A percentile compares a stretch with the other conserved stretches of the same genome.
Conservation (phyloP, 1,140 invertebrate species). For the Radopholus similis region DNA sequence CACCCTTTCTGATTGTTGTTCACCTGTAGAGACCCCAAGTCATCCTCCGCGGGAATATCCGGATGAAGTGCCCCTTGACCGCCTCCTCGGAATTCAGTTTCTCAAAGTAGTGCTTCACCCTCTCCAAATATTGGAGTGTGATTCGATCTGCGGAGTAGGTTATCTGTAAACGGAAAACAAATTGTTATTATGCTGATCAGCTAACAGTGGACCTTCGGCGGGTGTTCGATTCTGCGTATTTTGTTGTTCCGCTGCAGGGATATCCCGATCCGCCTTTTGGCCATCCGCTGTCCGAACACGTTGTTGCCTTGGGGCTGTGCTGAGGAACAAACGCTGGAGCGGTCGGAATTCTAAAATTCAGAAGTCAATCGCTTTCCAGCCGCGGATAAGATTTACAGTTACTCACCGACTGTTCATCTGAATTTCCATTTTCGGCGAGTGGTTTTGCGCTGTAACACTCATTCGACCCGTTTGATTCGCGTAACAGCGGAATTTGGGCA, state of each 20-base stretch:
- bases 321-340: no score
- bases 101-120: constrained; percentile 67
- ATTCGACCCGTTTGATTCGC: constrained; percentile 33
- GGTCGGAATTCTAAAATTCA: no score
- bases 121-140: constrained; percentile 23
- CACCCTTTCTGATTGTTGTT: not conserved
- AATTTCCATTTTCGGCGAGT: constrained; percentile 4
- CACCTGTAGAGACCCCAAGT: constrained; percentile 39
- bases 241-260: no score
- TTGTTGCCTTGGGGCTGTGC: no score
- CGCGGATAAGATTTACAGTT: no score
- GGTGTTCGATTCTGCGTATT: no score
- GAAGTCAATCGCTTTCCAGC: no score
- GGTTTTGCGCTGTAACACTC: not conserved
- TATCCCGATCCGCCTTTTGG: no score
- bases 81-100: constrained; percentile 75
- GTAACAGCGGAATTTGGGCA: constrained; percentile 58
- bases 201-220: no score
- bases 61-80: constrained; percentile 79
- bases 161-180: constrained; percentile 18
- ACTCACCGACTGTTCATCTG: no score
- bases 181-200: no score
- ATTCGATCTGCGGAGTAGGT: constrained; percentile 12
- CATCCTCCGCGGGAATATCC: constrained; percentile 85
- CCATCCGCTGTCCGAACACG: no score